These are phyloP conservation scores for Gavialis gangeticus DNA, from an alignment of 2,113 vertebrate genomes.

Conservation along the genomic window DNA sequence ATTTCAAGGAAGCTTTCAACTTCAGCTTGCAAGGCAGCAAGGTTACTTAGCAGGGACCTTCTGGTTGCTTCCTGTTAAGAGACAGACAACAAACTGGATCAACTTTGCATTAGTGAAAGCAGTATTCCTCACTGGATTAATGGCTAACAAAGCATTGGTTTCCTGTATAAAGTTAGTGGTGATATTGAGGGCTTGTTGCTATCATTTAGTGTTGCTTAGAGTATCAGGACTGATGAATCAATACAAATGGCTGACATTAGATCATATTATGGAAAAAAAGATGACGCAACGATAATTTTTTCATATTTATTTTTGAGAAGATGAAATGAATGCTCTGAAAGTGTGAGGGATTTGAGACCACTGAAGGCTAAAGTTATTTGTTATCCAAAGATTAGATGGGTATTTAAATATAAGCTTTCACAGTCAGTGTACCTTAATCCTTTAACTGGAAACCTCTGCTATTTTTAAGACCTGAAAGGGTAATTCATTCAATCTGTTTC, in stretches of 20 bases:
- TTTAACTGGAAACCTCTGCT: conserved; percentile 15
- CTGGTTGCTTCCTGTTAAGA: background rate
- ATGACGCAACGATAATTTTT: conserved; percentile 28
- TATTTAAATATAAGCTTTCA: conserved; percentile 49
- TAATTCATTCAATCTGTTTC: conserved; percentile 33
- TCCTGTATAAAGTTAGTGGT: background rate
- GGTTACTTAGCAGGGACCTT: background rate
- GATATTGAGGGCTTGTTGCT: background rate
- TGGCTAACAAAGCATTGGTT: background rate
- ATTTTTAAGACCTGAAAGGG: conserved; percentile 24
- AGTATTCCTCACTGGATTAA: background rate
- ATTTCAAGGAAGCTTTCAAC: background rate
- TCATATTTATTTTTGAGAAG: conserved; percentile 52
- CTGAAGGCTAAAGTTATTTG: conserved; percentile 51
- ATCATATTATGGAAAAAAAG: background rate
- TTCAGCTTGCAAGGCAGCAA: background rate
- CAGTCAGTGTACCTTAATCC: background rate
- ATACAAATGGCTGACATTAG: background rate
- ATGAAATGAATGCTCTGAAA: conserved; percentile 41
- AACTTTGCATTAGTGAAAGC: background rate
- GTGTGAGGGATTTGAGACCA: conserved; percentile 21
- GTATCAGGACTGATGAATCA: background rate
- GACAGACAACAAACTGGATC: background rate
- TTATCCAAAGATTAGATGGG: conserved; percentile 42
- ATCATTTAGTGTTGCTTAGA: background rate